Base-by-base conservation (phyloP, 2,888 invertebrate genomes). In the Anoncus sp. region DNA sequence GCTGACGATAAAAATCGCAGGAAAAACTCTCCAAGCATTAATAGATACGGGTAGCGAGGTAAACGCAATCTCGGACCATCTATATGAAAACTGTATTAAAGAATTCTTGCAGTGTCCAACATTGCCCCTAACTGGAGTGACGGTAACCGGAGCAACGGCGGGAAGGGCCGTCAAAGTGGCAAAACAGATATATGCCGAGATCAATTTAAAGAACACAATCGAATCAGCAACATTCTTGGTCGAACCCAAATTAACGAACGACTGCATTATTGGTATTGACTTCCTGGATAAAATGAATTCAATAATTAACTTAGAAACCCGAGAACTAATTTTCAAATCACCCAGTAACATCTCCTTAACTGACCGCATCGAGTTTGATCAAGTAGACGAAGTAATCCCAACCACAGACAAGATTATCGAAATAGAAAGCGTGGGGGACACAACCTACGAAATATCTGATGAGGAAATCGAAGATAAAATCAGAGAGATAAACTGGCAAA, bases 301-400 rank as follows among this genome's bases (percentile, higher is more conserved):
- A 0, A 53, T 38, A 53, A 66, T 66, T 9, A 43, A 66, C 6
- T 24, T 66, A 3, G 45, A 67, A 14, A 16, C 53, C 4, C 16
- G 55, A 4, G 53, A 40, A 14, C 2, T 67, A 27, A 45, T 38
- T 1, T 66, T 24, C 18, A 12, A 16, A 0, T 9, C 40, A 9
- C 43, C 55, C 24, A 16, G 24, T 6, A 35, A 55, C 7, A 7
- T 18, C 9, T 14, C 40, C 14, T 12, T 22, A 10, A 43, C 40
- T 0, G 14, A 27, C n/a, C 22, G 24, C 51, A 24, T 51, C 6
- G 10, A 51, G 12, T 24, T 51, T 20, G 27, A 51, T 1, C 12
- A 51, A 14, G 7, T 20, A 24, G 7, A 5, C 6, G 24, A 51
- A 24, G 18, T 5, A 22, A 7, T 4, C 10, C 4, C 2, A 2